Percentiles rank a stretch among this genome's conserved stretches.
These are phyloP conservation scores for Zaprionus ornatus DNA, from an alignment of 1,140 invertebrate species.

Conservation along the genomic window DNA sequence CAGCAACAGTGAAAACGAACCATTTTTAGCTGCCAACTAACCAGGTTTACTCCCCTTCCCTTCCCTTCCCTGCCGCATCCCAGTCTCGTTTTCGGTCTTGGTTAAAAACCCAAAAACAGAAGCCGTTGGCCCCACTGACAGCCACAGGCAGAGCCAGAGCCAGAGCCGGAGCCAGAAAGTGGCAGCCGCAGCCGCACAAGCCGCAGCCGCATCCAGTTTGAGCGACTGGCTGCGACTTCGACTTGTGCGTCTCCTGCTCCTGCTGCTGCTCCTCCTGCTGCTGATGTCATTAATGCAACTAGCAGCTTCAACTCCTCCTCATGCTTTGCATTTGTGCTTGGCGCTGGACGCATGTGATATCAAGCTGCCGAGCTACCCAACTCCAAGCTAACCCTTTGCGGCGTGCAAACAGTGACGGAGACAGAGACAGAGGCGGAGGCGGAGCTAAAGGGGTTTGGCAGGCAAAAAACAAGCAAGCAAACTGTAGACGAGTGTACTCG, in stretches of 20 bases:
- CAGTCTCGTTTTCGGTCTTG: neutral
- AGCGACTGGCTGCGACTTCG: slow-evolving; percentile 75
- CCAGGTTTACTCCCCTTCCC: slow-evolving; percentile 5
- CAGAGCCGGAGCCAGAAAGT: slow-evolving; percentile 28
- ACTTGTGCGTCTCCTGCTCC: slow-evolving; percentile 60
- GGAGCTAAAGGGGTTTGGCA: neutral
- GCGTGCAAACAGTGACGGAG: slow-evolving; percentile 31
- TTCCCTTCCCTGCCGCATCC: neutral
- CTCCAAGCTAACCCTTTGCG: slow-evolving; percentile 20
- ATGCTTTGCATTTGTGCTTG: slow-evolving; percentile 59
- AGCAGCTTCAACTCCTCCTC: slow-evolving; percentile 29
- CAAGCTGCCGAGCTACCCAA: neutral
- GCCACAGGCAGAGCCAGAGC: slow-evolving; percentile 32
- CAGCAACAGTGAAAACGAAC: slow-evolving; percentile 14
- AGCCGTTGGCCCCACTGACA: slow-evolving; percentile 55
- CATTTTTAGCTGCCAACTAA: slow-evolving; percentile 41
- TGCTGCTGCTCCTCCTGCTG: slow-evolving; percentile 18
- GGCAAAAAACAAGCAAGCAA: slow-evolving; percentile 34
- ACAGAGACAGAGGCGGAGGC: neutral
- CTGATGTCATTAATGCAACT: slow-evolving; percentile 80
- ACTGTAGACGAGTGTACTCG: no score
- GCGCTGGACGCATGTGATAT: slow-evolving; percentile 61
- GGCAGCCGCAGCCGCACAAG: slow-evolving; percentile 27
- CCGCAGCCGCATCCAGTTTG: slow-evolving; percentile 54
- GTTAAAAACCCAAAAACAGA: slow-evolving; percentile 8